Base-by-base conservation (phyloP, 2,113 vertebrate genomes). In the Leptodactylus fuscus region DNA sequence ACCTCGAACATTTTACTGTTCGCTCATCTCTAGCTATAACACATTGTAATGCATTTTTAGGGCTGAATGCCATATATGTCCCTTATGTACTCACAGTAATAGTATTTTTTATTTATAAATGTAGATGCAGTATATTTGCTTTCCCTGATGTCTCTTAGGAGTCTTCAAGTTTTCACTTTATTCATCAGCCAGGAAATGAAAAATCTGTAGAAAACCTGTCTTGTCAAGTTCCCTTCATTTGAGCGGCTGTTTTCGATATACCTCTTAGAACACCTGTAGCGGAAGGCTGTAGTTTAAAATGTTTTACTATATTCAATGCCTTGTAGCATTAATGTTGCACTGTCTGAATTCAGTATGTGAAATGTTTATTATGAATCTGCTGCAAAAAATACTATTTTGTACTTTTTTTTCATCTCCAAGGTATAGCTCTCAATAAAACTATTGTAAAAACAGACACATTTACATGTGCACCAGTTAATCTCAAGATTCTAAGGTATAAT, bases 41-140 rank as follows among this genome's bases (percentile, higher is more conserved):
- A 44, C 41, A 44, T 44, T 5, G 8, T 71, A 27, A 70, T 55
- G 49, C 81, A 73, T 53, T 71, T 70, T 49, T 55, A 24, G 10
- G 27, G 20, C 11, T 29, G 27, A 22, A 44, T 73, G 48, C 18
- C 22, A 41, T 55, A 36, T 55, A 38, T 53, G 29, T 82, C 81
- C 81, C 51, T 20, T 27, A 55, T 69, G 81, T 24, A 44, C 12
- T 41, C 49, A 11, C 5, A 2, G 18, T 10, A 29, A 82, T n/a
- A 9, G 24, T 58, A 73, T 82, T 73, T 73, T 73, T 65, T 81
- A 48, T 81, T 73, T 73, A 71, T 71, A 82, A 73, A 82, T 82
- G 81, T 58, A 60, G 69, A 74, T 74, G n/a, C n/a, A n/a, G n/a
- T n/a, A 83, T 73, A 22, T 74, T 74, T 60, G 69, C 71, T 74